These are phyloP conservation scores for Marcusenius ussheri DNA, from an alignment of 2,113 vertebrate genomes.

Conservation along the genomic window DNA sequence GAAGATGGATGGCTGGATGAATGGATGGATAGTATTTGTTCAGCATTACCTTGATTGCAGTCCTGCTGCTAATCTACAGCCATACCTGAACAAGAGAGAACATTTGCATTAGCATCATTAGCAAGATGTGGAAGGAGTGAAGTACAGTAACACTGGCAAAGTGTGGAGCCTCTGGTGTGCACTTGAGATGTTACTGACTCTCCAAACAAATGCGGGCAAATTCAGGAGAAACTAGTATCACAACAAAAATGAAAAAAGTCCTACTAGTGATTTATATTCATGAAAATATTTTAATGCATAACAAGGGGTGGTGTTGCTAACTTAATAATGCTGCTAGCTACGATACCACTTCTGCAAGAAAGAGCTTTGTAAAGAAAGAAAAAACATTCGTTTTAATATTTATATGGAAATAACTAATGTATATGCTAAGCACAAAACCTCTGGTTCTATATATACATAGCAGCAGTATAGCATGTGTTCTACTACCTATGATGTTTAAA, in stretches of 20 bases:
- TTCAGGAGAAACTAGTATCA: not conserved
- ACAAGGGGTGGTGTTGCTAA: not conserved
- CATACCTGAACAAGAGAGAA: not conserved
- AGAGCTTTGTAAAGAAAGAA: not conserved
- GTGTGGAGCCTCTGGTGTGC: not conserved
- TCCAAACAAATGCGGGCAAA: not conserved
- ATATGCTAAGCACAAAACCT: not conserved
- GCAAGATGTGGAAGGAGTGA: not conserved
- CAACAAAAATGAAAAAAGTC: not conserved
- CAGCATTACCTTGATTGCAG: not conserved
- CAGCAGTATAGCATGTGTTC: not conserved
- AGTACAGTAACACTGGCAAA: not conserved
- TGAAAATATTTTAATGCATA: not conserved
- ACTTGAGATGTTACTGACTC: not conserved
- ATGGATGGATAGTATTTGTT: not conserved
- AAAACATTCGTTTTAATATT: not conserved
- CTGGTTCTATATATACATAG: not conserved
- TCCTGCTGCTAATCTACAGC: not conserved
- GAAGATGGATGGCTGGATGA: not conserved
- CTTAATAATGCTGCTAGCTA: not conserved
- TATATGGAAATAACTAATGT: not conserved
- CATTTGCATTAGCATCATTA: not conserved
- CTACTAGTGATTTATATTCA: slow-evolving; percentile 3
- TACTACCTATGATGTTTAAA: not conserved
- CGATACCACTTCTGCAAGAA: not conserved